Conservation (phyloP, 2,113 vertebrate genomes). For the Mormyrus iriodes region DNA sequence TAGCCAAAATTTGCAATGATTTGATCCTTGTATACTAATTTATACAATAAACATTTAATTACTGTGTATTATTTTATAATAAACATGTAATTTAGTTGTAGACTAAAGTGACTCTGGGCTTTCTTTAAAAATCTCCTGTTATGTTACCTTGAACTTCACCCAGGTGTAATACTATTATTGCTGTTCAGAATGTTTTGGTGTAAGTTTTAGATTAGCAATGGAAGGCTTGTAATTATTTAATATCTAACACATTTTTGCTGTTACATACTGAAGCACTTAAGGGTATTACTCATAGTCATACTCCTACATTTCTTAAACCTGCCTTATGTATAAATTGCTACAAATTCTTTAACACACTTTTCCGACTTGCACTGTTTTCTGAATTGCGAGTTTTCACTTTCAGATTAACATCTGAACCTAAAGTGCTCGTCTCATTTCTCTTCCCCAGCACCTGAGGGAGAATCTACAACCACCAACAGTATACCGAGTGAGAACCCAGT, state of each 20-base stretch:
- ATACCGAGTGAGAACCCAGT: not conserved
- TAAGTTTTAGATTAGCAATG: not conserved
- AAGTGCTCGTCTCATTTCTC: not conserved
- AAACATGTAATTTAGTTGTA: too few relatives aligned
- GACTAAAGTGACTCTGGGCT: too few relatives aligned
- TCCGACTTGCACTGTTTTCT: not conserved
- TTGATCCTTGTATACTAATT: too few relatives aligned
- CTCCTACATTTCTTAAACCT: not conserved
- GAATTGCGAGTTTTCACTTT: not conserved
- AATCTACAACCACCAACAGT: not conserved
- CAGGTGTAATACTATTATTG: not conserved
- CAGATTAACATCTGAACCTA: not conserved
- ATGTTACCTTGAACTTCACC: not conserved
- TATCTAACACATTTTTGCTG: not conserved
- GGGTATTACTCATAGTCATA: not conserved
- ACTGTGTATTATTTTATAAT: too few relatives aligned
- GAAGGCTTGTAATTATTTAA: not conserved
- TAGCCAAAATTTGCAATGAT: too few relatives aligned
- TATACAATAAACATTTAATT: too few relatives aligned
- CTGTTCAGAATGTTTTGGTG: not conserved
- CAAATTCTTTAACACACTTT: not conserved
- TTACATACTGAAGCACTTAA: not conserved
- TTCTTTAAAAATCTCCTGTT: not conserved
- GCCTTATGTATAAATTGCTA: not conserved
- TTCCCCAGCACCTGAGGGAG: not conserved